Evolutionary conservation across 2,888 invertebrate genomes (phyloP).

Genomic region (Caenorhabditis sp.): DNA sequence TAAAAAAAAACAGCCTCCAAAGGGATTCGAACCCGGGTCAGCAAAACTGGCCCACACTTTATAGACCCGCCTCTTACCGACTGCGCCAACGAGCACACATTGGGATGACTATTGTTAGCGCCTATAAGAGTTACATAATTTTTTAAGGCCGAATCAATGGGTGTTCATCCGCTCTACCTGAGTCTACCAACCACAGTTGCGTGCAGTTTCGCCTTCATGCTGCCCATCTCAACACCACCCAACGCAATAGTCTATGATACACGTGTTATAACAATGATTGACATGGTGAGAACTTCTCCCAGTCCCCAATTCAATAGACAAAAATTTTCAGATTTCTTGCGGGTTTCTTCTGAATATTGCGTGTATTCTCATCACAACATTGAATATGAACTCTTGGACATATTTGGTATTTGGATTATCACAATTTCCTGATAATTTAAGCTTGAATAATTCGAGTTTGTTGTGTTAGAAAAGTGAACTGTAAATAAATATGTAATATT

Average conservation of each 20-base stretch:
- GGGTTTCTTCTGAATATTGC: slow-evolving; percentile 51
- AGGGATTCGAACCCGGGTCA: no score
- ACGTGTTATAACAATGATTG: slow-evolving; percentile 24
- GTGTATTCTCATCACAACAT: slow-evolving; percentile 46
- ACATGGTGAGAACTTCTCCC: slow-evolving; percentile 29
- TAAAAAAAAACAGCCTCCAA: no score
- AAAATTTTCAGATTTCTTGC: slow-evolving; percentile 34
- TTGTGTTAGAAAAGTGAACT: neutral
- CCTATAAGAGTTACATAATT: neutral
- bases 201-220: slow-evolving; percentile 72
- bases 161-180: slow-evolving; percentile 71
- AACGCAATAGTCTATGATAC: slow-evolving; percentile 74
- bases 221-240: slow-evolving; percentile 76
- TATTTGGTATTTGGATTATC: slow-evolving; percentile 44
- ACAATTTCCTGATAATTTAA: slow-evolving; percentile 25
- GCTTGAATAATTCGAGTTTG: neutral
- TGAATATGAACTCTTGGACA: slow-evolving; percentile 54
- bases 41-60: no score
- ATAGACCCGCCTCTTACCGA: no score
- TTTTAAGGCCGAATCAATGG: slow-evolving; percentile 52
- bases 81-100: no score
- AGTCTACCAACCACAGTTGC: slow-evolving; percentile 70
- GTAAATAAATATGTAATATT: no score
- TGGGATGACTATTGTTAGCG: no score
- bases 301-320: neutral